Percentiles rank a stretch among this genome's conserved stretches.
Conservation (phyloP, 2,113 vertebrate genomes). For the Oophaga pumilio region DNA sequence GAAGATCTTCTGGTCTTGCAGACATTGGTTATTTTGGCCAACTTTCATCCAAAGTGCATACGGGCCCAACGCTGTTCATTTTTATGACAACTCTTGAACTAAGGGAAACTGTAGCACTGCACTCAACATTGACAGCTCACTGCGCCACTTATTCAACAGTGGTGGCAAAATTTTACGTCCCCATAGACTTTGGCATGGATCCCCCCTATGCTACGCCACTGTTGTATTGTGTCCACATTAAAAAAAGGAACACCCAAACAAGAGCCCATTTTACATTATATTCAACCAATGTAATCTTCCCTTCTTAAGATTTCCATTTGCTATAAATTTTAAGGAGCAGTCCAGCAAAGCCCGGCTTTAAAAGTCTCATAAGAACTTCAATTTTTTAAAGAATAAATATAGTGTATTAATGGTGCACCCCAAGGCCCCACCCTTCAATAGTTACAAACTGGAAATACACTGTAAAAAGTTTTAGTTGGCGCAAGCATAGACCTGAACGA, state of each 20-base stretch:
- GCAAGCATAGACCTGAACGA: background rate
- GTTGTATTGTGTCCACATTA: background rate
- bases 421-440: background rate
- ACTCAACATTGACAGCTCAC: no score
- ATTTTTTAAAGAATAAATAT: slow-evolving; percentile 8
- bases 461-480: slow-evolving; percentile 3
- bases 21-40: no score
- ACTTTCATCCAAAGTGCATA: no score
- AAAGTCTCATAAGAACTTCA: background rate
- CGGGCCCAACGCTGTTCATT: no score
- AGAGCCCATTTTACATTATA: background rate
- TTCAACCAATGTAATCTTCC: background rate
- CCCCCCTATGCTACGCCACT: no score
- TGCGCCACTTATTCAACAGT: no score
- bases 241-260: background rate
- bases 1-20: no score
- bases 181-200: no score
- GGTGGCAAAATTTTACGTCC: no score
- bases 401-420: background rate
- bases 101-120: no score
- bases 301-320: background rate
- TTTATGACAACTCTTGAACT: no score
- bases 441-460: background rate
- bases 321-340: background rate
- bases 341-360: background rate